phyloP scores from a whole-genome alignment of 2,888 invertebrate genomes.

The Chrysolina americana region DNA sequence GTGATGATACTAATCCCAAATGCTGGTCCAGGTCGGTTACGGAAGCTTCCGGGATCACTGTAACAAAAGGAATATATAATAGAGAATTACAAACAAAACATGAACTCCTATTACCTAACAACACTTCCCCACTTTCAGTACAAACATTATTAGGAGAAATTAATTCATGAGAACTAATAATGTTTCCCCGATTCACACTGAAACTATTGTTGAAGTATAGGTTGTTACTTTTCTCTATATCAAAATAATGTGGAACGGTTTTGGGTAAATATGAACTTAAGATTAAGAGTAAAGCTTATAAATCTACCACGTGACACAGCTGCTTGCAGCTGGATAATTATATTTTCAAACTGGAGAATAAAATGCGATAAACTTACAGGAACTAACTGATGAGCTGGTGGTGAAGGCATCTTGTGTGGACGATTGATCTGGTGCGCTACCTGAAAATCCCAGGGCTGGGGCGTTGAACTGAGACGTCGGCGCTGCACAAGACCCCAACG shows the following conservation, averaged over 20 bases:
- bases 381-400: conserved; percentile 65
- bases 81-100: too few species aligned
- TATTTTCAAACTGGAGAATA: too few species aligned
- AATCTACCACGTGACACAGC: too few species aligned
- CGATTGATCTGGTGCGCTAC: conserved; percentile 78
- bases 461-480: conserved; percentile 82
- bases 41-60: conserved; percentile 86
- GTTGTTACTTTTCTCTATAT: too few species aligned
- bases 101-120: too few species aligned
- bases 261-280: too few species aligned
- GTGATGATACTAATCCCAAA: conserved; percentile 76
- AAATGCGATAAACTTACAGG: conserved; percentile 56
- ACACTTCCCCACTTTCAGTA: too few species aligned
- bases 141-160: too few species aligned
- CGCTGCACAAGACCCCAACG: conserved; percentile 82
- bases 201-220: background rate
- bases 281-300: too few species aligned
- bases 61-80: conserved; percentile 51
- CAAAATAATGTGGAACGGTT: too few species aligned
- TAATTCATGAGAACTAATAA: too few species aligned
- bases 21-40: conserved; percentile 83
- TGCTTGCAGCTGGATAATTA: too few species aligned
- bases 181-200: background rate
- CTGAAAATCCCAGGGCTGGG: conserved; percentile 81
- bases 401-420: conserved; percentile 70